Evolutionary conservation across 2,113 vertebrate genomes (phyloP).

Genomic region (Synchiropus splendidus): DNA sequence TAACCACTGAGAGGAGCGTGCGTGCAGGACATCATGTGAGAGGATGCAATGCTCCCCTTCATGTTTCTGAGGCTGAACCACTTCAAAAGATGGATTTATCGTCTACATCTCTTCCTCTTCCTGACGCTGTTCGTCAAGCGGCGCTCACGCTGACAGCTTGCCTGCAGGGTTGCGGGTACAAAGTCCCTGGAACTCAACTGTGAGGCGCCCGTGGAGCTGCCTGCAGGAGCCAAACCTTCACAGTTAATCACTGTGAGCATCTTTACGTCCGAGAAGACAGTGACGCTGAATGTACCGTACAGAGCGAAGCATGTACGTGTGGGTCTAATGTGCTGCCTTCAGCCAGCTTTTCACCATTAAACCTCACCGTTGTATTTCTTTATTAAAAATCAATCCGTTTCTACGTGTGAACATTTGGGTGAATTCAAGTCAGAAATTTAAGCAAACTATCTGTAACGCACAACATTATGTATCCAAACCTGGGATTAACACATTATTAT

Average conservation of each 20-base stretch:
- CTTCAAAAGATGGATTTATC: constrained; percentile 49
- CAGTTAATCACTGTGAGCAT: constrained; percentile 9
- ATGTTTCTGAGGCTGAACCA: constrained; percentile 31
- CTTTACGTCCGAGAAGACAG: constrained; percentile 16
- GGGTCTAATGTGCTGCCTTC: too few species aligned
- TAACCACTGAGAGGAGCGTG: constrained; percentile 4
- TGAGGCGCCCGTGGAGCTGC: constrained; percentile 24
- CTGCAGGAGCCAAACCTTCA: constrained; percentile 10
- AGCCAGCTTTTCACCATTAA: too few species aligned
- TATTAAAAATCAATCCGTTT: too few species aligned
- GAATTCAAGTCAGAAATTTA: too few species aligned
- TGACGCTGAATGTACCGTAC: neutral
- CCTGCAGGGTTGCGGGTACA: constrained; percentile 20
- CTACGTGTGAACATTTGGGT: too few species aligned
- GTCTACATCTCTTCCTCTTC: constrained; percentile 47
- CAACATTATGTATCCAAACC: too few species aligned
- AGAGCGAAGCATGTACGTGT: too few species aligned
- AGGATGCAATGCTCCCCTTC: constrained; percentile 20
- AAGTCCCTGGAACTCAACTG: constrained; percentile 16
- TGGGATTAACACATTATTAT: too few species aligned
- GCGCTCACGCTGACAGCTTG: constrained; percentile 18
- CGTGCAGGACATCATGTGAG: constrained; percentile 22
- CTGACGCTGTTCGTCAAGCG: constrained; percentile 24
- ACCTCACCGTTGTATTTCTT: too few species aligned
- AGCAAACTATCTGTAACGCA: too few species aligned